Evolutionary conservation across 2,888 invertebrate genomes (phyloP).

Genomic region (Heliconius hortense): DNA sequence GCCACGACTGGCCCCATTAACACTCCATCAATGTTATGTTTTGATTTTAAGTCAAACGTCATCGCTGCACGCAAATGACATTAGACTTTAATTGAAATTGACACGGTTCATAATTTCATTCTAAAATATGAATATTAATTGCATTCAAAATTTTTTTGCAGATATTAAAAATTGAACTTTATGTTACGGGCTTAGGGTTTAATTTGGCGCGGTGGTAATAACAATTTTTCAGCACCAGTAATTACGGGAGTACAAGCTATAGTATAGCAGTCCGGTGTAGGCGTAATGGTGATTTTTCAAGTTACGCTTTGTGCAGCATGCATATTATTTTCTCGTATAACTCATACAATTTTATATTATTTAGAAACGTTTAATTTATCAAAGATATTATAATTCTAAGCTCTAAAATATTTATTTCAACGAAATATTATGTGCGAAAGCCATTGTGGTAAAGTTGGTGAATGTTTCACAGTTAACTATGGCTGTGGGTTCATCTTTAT

Average conservation of each 20-base stretch:
- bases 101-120: constrained; percentile 20
- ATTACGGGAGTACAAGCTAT: constrained; percentile 58
- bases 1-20: too few relatives aligned
- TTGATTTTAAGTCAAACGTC: constrained; percentile 47
- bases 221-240: constrained; percentile 55
- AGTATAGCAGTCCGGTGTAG: constrained; percentile 53
- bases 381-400: background rate
- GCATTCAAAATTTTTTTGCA: constrained; percentile 2
- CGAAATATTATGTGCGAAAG: background rate
- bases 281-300: constrained; percentile 57
- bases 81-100: constrained; percentile 19
- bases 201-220: constrained; percentile 38
- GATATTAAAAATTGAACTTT: constrained; percentile 47
- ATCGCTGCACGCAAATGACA: constrained; percentile 13
- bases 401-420: background rate
- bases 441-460: background rate
- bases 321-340: constrained; percentile 49
- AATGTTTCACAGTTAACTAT: background rate
- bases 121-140: constrained; percentile 18
- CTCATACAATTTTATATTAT: constrained; percentile 2
- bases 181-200: constrained; percentile 46
- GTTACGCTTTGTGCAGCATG: constrained; percentile 52
- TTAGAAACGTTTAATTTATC: background rate
- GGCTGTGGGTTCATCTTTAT: background rate
- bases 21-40: constrained; percentile 67